Percentiles rank a stretch among this genome's conserved stretches.
phyloP scores from a whole-genome alignment of 2,888 invertebrate genomes.

The Ctenicera cuprea region DNA sequence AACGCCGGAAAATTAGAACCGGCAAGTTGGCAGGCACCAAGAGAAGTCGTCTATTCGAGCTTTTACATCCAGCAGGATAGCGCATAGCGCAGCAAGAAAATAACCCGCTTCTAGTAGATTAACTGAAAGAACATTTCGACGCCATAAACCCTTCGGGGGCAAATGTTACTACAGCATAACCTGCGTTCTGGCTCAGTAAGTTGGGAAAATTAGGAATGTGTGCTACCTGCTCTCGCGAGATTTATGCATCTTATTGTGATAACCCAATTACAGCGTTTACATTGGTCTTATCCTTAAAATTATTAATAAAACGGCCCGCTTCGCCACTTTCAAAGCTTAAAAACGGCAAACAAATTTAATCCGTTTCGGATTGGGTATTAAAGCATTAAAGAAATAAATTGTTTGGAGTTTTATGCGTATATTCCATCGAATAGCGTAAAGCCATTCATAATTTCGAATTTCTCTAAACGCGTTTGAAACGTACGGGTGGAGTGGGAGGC shows the following conservation, averaged over 20 bases:
- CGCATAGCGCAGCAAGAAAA: slow-evolving; percentile 33
- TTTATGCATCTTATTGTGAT: slow-evolving; percentile 25
- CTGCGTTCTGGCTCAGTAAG: slow-evolving; percentile 24
- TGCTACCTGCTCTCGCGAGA: slow-evolving; percentile 26
- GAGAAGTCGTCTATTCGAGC: slow-evolving; percentile 28
- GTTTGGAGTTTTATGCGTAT: slow-evolving; percentile 17
- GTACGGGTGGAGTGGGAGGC: neutral
- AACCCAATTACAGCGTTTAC: slow-evolving; percentile 20
- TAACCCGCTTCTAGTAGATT: slow-evolving; percentile 40
- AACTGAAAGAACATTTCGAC: slow-evolving; percentile 33
- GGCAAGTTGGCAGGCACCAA: slow-evolving; percentile 31
- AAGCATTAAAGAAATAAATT: slow-evolving; percentile 31
- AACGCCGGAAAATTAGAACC: slow-evolving; percentile 29
- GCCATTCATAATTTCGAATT: slow-evolving; percentile 16
- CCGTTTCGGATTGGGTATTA: slow-evolving; percentile 23
- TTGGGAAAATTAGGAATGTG: slow-evolving; percentile 32
- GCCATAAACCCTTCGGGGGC: slow-evolving; percentile 37
- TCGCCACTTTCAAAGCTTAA: slow-evolving; percentile 13
- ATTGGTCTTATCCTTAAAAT: slow-evolving; percentile 16
- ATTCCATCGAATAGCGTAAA: slow-evolving; percentile 10
- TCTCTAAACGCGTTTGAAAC: neutral
- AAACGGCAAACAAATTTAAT: slow-evolving; percentile 22
- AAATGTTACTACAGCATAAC: slow-evolving; percentile 38
- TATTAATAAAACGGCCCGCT: slow-evolving; percentile 12
- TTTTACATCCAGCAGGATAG: slow-evolving; percentile 30